Evolutionary conservation across 1,140 invertebrate species (phyloP), one percentile per base, ranked within the genome.

Genomic region (Dinoponera quadriceps): DNA sequence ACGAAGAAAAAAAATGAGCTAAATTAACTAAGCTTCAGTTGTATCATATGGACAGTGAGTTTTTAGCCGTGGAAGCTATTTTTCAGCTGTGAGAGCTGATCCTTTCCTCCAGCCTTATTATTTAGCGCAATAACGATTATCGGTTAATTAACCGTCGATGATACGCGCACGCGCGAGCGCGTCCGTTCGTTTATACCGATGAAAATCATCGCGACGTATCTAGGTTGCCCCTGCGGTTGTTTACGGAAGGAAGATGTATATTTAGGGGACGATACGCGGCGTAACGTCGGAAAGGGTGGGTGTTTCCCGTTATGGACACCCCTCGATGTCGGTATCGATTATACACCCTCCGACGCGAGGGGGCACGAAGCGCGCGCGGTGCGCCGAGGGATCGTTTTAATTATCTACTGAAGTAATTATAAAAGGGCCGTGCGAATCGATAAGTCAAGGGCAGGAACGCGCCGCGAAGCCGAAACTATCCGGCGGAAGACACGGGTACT

Each of bases 281-380:
- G 63, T 29, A 80, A 57, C 60, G 75, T 80, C 29, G 69, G 68
- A 78, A 72, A 78, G 84, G 85, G 27, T 72, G 51, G 82, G 90
- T 91, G 89, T 92, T 92, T 92, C 90, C 90, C 83, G 90, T 92
- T 91, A 90, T 86, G 84, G 63, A 88, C 89, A 89, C 88, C 91
- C 92, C 90, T 90, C 87, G 87, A 91, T 92, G 90, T 87, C 88
- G 88, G 83, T 93, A 93, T 93, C 92, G 92, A 93, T 93, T 93
- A 93, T 93, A 92, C 91, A 92, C 91, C 86, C 85, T 87, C 85
- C 86, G 75, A 60, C 44, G 60, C 59, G 55, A 78, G 55, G 73
- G 63, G 66, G 59, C 75, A 82, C 74, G 71, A 72, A 73, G 68
- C 82, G 80, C 60, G 33, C 68, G 89, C 81, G 88, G 90, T 84